These are phyloP conservation scores for Drosophila tanythrix DNA, from an alignment of 2,888 invertebrate genomes.

Conservation along the genomic window DNA sequence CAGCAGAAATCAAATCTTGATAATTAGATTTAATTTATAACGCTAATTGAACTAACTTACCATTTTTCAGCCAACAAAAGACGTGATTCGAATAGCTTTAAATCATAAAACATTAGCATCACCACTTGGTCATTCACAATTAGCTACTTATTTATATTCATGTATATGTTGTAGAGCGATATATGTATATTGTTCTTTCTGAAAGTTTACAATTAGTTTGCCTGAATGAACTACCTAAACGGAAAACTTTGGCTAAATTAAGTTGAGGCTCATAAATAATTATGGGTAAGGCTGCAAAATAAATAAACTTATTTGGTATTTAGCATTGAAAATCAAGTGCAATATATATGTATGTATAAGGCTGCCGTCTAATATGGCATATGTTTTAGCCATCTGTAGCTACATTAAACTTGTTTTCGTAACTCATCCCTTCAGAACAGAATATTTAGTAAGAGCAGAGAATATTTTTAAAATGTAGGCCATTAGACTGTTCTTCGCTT, in stretches of 20 bases:
- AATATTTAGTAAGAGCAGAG: not conserved
- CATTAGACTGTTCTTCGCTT: not conserved
- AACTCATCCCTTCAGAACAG: not conserved
- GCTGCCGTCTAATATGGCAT: constrained; percentile 18
- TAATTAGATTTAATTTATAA: constrained; percentile 77
- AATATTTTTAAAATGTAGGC: not conserved
- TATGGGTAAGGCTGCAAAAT: constrained; percentile 42
- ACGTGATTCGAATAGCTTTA: constrained; percentile 38
- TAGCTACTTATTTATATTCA: constrained; percentile 32
- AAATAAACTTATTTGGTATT: constrained; percentile 14
- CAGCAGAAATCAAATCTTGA: constrained; percentile 61
- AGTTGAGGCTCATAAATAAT: constrained; percentile 50
- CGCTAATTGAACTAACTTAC: constrained; percentile 72
- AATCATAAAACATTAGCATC: constrained; percentile 53
- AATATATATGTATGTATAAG: constrained; percentile 5
- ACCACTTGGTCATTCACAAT: constrained; percentile 26
- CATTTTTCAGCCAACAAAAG: constrained; percentile 17
- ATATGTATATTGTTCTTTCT: constrained; percentile 61
- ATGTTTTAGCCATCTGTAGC: constrained; percentile 1
- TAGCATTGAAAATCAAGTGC: constrained; percentile 13
- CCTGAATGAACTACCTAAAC: constrained; percentile 46
- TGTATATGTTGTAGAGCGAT: constrained; percentile 17
- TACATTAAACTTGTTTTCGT: not conserved
- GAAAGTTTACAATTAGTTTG: constrained; percentile 29
- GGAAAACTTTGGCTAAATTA: constrained; percentile 35